Conservation (phyloP, 2,888 invertebrate species). For the Mesorhabditis spiculigera region DNA sequence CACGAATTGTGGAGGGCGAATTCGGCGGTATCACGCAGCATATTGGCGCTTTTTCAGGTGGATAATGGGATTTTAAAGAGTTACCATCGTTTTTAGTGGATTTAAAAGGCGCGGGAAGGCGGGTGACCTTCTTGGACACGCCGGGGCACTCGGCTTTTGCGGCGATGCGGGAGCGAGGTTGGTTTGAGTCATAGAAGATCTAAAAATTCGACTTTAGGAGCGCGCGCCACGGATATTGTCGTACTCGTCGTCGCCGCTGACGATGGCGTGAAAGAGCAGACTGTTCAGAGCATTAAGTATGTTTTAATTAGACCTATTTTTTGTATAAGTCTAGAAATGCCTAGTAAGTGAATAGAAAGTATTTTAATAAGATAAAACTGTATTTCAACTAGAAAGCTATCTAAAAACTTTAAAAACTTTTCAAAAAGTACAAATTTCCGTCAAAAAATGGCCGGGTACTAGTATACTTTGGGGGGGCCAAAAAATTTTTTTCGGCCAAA, state of each 20-base stretch:
- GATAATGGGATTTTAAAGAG: constrained; percentile 57
- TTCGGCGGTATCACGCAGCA: constrained; percentile 99
- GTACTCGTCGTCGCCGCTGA: constrained; percentile 86
- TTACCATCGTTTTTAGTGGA: constrained; percentile 7
- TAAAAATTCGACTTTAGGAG: constrained; percentile 69
- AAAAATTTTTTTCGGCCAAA: too few species aligned
- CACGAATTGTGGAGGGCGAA: constrained; percentile 82
- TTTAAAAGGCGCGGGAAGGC: constrained; percentile 15
- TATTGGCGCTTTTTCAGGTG: constrained; percentile 86
- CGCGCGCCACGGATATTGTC: constrained; percentile 84
- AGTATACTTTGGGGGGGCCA: too few species aligned
- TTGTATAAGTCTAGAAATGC: too few species aligned
- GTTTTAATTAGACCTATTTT: not conserved
- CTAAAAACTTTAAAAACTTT: not conserved
- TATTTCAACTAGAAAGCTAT: not conserved
- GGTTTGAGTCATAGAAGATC: constrained; percentile 57
- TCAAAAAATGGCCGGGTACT: too few species aligned
- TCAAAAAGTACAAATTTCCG: too few species aligned
- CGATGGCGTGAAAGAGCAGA: constrained; percentile 96
- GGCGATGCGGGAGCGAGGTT: constrained; percentile 86
- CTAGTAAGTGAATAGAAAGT: too few species aligned
- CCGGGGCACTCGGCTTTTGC: constrained; percentile 97
- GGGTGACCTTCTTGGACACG: constrained; percentile 89
- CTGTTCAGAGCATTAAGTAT: constrained; percentile 76
- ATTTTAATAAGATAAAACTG: too few species aligned